These are phyloP conservation scores for Prunella fulvescens DNA, from an alignment of 2,113 vertebrate genomes.

Conservation along the genomic window DNA sequence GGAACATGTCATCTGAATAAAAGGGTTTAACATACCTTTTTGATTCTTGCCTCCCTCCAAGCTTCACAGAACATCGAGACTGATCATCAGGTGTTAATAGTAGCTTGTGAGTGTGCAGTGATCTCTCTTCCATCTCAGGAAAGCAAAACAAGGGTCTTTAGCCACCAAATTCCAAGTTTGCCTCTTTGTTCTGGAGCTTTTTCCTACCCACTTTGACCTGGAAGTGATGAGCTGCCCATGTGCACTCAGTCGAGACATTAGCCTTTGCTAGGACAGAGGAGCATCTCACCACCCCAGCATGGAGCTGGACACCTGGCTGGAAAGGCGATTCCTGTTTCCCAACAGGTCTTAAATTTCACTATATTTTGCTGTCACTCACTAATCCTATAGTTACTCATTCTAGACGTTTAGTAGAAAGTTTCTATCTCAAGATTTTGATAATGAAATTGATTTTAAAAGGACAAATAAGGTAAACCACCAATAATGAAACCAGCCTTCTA, in stretches of 20 bases:
- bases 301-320: neutral
- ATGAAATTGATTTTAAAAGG: neutral
- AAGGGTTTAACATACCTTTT: neutral
- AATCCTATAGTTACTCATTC: neutral
- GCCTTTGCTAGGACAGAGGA: neutral
- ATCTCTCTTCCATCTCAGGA: neutral
- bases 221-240: neutral
- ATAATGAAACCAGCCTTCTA: neutral
- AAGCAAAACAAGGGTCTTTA: neutral
- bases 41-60: neutral
- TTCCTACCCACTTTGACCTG: neutral
- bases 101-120: neutral
- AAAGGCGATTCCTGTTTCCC: neutral
- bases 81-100: neutral
- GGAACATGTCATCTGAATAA: neutral
- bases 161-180: neutral
- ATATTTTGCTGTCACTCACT: neutral
- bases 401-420: neutral
- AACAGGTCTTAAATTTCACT: neutral
- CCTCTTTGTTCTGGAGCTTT: neutral
- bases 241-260: neutral
- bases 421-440: neutral
- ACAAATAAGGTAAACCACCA: fast-evolving
- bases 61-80: neutral
- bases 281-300: neutral